Percentiles rank a stretch among this genome's conserved stretches.
These are phyloP conservation scores for Hyperoplus immaculatus DNA, from an alignment of 2,797 vertebrate species.

Conservation along the genomic window DNA sequence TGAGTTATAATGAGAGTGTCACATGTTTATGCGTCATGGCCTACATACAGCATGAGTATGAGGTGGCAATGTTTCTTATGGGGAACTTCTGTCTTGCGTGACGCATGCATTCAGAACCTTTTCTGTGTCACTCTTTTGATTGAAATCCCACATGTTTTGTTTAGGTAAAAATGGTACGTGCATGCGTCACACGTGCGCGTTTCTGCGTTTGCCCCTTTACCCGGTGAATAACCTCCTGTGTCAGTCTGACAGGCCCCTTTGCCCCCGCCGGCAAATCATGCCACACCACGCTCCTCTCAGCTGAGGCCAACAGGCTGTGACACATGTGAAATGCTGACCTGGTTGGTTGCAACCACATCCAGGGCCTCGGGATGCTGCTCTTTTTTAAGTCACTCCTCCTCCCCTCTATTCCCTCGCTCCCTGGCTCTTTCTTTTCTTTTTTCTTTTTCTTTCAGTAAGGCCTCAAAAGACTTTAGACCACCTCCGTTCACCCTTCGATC, in stretches of 20 bases:
- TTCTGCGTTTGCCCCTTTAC: conserved; percentile 58
- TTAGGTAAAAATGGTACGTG: conserved; percentile 29
- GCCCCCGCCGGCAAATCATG: conserved; percentile 71
- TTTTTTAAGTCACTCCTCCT: conserved; percentile 64
- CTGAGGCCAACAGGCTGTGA: conserved; percentile 82
- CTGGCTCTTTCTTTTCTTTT: conserved; percentile 18
- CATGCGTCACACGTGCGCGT: conserved; percentile 1
- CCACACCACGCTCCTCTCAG: conserved; percentile 68
- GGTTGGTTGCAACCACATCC: conserved; percentile 65
- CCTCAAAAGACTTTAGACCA: conserved; percentile 48
- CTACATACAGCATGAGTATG: conserved; percentile 10
- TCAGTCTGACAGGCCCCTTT: conserved; percentile 76
- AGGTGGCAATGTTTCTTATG: conserved; percentile 29
- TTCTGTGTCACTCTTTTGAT: conserved; percentile 50
- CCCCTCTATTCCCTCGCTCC: conserved; percentile 26
- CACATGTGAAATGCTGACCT: conserved; percentile 85
- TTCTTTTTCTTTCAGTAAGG: conserved; percentile 33
- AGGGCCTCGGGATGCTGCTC: conserved; percentile 74
- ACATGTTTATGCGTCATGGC: conserved; percentile 23
- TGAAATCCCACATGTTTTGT: conserved; percentile 55
- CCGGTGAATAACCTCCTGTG: conserved; percentile 75
- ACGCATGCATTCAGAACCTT: neutral
- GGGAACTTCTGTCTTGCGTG: conserved; percentile 13
- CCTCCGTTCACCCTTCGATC: conserved; percentile 44
- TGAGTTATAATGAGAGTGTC: conserved; percentile 35